Percentiles rank a stretch among this genome's conserved stretches.
These are phyloP conservation scores for Cyrtorhinus lividipennis DNA, from an alignment of 1,140 invertebrate genomes.

Conservation along the genomic window DNA sequence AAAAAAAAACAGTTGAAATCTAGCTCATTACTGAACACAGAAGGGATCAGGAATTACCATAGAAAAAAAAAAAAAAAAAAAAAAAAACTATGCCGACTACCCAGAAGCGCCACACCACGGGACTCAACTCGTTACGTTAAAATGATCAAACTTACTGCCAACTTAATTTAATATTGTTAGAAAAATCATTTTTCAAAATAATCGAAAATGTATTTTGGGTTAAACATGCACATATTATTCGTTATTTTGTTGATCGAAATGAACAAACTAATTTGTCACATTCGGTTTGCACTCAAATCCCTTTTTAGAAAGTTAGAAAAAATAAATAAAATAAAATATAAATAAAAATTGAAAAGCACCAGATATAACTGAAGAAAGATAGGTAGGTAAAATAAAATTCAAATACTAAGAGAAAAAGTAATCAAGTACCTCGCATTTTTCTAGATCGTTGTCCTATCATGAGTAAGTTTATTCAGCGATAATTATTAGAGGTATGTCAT, in stretches of 20 bases:
- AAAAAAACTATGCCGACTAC: no score
- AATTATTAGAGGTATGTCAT: constrained; percentile 19
- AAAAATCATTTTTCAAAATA: no score
- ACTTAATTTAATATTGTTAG: no score
- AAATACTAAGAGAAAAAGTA: constrained; percentile 6
- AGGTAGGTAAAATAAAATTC: background rate
- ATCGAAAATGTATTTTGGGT: no score
- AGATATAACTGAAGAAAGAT: background rate
- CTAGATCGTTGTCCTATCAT: constrained; percentile 1
- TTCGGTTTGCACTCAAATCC: background rate
- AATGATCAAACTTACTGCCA: no score
- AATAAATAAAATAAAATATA: background rate
- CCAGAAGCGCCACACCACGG: no score
- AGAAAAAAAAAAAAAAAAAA: no score
- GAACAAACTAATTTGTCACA: no score
- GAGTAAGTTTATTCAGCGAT: background rate
- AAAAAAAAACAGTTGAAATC: background rate
- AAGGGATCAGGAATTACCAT: no score
- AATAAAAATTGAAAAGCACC: background rate
- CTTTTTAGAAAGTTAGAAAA: background rate
- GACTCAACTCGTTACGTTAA: no score
- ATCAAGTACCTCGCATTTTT: constrained; percentile 7
- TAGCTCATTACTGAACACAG: background rate
- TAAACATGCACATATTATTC: no score
- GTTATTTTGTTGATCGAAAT: no score